phyloP scores from a whole-genome alignment of 2,888 invertebrate species.

The Lutraria lutraria region DNA sequence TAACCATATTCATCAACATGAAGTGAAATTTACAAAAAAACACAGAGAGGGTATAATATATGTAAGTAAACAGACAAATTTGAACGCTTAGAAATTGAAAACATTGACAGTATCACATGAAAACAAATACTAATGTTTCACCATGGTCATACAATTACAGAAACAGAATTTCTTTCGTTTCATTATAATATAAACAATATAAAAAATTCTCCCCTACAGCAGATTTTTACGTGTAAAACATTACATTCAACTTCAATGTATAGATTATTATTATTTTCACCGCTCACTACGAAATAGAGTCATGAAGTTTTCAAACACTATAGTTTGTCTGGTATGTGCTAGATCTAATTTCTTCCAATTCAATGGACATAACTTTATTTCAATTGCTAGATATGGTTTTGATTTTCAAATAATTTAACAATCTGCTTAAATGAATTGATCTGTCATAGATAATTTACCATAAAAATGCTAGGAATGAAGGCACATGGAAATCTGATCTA shows the following conservation, averaged over 20 bases:
- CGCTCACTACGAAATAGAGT: background rate
- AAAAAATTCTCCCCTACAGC: background rate
- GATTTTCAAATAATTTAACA: conserved; percentile 31
- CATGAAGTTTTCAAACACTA: background rate
- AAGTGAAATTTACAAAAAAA: background rate
- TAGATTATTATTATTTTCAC: background rate
- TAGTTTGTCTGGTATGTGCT: conserved; percentile 18
- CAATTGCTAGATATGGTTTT: conserved; percentile 26
- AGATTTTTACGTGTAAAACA: background rate
- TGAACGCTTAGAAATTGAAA: background rate
- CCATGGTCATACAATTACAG: too few relatives aligned
- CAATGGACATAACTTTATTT: background rate
- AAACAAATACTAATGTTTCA: background rate
- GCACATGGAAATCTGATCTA: conserved; percentile 26
- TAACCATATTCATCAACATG: background rate
- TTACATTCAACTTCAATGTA: background rate
- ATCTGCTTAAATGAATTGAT: conserved; percentile 10
- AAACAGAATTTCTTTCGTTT: too few relatives aligned
- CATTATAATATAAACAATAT: too few relatives aligned
- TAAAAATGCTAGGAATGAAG: conserved; percentile 36
- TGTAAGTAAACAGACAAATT: background rate
- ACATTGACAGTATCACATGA: background rate
- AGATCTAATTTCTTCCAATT: conserved; percentile 1
- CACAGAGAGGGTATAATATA: background rate
- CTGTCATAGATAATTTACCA: conserved; percentile 16